Conservation (phyloP, 2,888 invertebrate genomes). For the Athalia cordata region DNA sequence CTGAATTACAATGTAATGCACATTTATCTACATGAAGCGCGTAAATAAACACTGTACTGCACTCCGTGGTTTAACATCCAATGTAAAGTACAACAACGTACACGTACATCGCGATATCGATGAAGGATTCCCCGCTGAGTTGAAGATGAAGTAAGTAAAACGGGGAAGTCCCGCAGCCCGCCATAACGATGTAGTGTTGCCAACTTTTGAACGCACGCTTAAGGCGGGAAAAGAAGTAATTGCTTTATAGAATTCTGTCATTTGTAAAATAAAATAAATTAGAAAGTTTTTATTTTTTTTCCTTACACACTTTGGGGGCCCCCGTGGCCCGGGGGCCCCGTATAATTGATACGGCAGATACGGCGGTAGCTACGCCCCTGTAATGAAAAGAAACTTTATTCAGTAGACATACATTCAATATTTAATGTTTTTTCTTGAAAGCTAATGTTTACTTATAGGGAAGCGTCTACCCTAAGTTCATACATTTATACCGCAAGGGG, state of each 20-base stretch:
- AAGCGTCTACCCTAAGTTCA: no score
- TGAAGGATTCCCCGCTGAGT: slow-evolving; percentile 1
- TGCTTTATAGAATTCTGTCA: slow-evolving; percentile 1
- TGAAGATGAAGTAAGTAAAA: slow-evolving; percentile 6
- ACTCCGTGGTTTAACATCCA: slow-evolving; percentile 6
- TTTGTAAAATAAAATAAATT: slow-evolving; percentile 6
- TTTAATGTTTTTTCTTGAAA: no score
- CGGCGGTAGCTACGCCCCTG: slow-evolving; percentile 1
- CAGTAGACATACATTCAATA: no score
- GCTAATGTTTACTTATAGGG: no score
- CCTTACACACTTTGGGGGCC: slow-evolving; percentile 41
- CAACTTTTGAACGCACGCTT: slow-evolving; percentile 6
- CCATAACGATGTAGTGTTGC: slow-evolving; percentile 6
- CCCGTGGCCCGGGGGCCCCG: slow-evolving; percentile 41
- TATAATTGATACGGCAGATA: slow-evolving; percentile 38
- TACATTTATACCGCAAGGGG: no score
- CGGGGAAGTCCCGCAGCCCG: slow-evolving; percentile 1
- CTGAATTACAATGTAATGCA: slow-evolving; percentile 6
- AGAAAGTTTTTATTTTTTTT: slow-evolving; percentile 31
- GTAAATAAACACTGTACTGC: slow-evolving; percentile 3
- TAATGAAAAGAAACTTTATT: no score
- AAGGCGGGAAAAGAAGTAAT: background rate
- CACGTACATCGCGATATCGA: slow-evolving; percentile 6
- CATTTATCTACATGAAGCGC: background rate
- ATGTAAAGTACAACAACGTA: slow-evolving; percentile 6